Percentiles rank a stretch among this genome's conserved stretches.
Conservation (phyloP, 2,888 invertebrate species). For the Plagodis pulveraria region DNA sequence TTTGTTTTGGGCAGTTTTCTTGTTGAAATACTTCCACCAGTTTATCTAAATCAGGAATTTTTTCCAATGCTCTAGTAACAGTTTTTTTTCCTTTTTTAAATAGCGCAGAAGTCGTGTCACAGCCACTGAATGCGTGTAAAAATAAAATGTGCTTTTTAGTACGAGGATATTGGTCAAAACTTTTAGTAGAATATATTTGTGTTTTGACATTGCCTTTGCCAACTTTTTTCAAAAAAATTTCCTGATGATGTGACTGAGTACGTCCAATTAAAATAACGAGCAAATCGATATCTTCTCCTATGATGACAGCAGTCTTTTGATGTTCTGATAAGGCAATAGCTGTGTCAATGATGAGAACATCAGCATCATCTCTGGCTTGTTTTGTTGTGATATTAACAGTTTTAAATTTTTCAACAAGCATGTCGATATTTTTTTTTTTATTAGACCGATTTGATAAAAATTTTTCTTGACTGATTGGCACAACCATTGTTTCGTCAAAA, state of each 20-base stretch:
- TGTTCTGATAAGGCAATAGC: conserved; percentile 45
- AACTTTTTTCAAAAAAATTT: conserved; percentile 54
- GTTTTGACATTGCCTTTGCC: conserved; percentile 55
- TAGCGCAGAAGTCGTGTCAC: conserved; percentile 45
- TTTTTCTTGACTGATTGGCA: conserved; percentile 33
- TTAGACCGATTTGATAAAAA: conserved; percentile 35
- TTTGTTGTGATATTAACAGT: conserved; percentile 53
- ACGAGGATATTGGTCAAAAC: conserved; percentile 51
- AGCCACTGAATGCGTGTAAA: conserved; percentile 43
- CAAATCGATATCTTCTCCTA: conserved; percentile 59
- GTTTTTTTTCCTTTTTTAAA: conserved; percentile 45
- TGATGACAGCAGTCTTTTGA: conserved; percentile 45
- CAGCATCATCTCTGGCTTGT: conserved; percentile 57
- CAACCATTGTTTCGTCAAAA: conserved; percentile 49
- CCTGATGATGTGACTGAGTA: conserved; percentile 42
- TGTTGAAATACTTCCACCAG: conserved; percentile 42
- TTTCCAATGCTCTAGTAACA: conserved; percentile 35
- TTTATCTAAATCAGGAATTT: conserved; percentile 44
- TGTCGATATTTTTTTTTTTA: conserved; percentile 42
- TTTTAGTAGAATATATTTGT: conserved; percentile 51
- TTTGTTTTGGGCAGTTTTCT: conserved; percentile 53
- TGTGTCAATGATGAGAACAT: conserved; percentile 57
- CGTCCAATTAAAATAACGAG: conserved; percentile 56
- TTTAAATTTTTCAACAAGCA: conserved; percentile 53
- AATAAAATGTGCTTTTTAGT: conserved; percentile 41